These are phyloP conservation scores for Rhagium mordax DNA, from an alignment of 2,888 invertebrate genomes.

Conservation along the genomic window DNA sequence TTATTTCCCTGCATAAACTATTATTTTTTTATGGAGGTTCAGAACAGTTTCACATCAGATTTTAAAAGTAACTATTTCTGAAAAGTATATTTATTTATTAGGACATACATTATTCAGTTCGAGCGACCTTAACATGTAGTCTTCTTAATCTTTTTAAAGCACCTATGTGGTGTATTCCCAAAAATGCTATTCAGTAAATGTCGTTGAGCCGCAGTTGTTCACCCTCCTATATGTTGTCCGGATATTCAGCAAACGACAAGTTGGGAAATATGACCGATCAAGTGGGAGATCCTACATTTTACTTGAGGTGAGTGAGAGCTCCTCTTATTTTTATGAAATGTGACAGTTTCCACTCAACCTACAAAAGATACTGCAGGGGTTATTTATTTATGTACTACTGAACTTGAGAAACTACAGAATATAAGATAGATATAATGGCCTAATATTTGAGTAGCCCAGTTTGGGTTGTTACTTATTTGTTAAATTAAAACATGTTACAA, in stretches of 20 bases:
- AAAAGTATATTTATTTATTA: no score
- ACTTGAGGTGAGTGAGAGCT: not conserved
- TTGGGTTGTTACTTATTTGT: no score
- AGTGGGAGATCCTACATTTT: not conserved
- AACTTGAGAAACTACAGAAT: not conserved
- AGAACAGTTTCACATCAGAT: no score
- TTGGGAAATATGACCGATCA: not conserved
- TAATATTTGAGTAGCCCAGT: no score
- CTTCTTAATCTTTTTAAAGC: no score
- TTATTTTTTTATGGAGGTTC: no score
- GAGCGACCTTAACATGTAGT: no score
- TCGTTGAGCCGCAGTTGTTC: not conserved
- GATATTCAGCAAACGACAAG: not conserved
- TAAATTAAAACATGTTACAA: no score
- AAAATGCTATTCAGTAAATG: not conserved
- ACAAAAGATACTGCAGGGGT: not conserved
- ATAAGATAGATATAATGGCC: no score
- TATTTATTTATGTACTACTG: not conserved
- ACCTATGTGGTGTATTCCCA: not conserved
- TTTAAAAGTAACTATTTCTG: no score
- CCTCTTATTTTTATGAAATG: not conserved
- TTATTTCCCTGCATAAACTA: no score
- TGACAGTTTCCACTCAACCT: not conserved
- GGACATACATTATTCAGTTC: no score
- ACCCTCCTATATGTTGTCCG: not conserved